Base-by-base conservation (phyloP, 1,140 invertebrate species). In the Micrasema longulum region DNA sequence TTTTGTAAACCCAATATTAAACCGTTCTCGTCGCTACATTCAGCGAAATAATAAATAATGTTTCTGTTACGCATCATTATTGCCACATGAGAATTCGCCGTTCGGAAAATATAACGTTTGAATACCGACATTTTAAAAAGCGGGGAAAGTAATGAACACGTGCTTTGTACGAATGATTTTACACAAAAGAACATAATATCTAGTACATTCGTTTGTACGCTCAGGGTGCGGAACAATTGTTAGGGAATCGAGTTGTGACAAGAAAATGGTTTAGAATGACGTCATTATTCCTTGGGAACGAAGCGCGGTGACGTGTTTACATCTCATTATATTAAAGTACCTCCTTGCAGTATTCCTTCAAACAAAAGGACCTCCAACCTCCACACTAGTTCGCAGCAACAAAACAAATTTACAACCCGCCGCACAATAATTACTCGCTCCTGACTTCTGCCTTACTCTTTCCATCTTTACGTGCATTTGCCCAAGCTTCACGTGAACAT, bases 301-400 rank as follows among this genome's bases (percentile, higher is more conserved):
- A 38, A 52, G 47, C 52, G 23, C 16, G 52, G 67, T n/a, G 53
- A 60, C 67, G 38, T 69, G 53, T 69, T 69, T 69, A 69, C 67
- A 69, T 69, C 53, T 69, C 67, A 69, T 69, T 69, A 69, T 69
- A 52, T 14, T 48, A 53, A 55, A 35, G 36, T 50, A 57, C 53
- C 26, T 22, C 26, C 35, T 12, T 67, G n/a, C n/a, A n/a, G 65
- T 50, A 67, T 52, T 53, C 31, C 45, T 67, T n/a, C 22, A 20
- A 41, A 18, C 53, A 16, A 35, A 57, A 57, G 20, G 53, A 16
- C 9, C 43, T 9, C 43, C 43, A 16, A 52, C 48, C 20, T 31
- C 31, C 20, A 31, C 31, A n/a, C 11, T 57, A 36, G 12, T n/a
- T 16, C 10, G 26, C 18, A 14, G 36, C 50, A 35, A 38, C 53